A percentile compares a stretch with the other conserved stretches of the same genome.
These are phyloP conservation scores for Hoplias malabaricus DNA, from an alignment of 2,113 vertebrate genomes.

Conservation along the genomic window DNA sequence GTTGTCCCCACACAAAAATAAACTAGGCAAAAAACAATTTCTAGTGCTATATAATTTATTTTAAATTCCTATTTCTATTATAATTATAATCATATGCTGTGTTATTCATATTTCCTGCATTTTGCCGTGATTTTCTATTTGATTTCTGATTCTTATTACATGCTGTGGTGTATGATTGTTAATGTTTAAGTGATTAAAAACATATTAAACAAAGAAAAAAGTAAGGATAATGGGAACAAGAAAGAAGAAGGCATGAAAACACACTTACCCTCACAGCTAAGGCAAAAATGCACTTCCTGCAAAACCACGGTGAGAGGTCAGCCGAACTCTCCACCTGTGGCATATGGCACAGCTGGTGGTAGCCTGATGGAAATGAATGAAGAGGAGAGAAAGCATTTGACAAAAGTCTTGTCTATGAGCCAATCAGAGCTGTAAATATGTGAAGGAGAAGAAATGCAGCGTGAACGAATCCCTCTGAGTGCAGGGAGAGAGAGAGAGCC, in stretches of 20 bases:
- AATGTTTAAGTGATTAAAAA: too few species aligned
- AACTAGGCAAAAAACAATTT: too few species aligned
- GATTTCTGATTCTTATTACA: too few species aligned
- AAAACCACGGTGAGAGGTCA: conserved; percentile 85
- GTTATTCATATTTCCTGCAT: too few species aligned
- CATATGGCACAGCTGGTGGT: conserved; percentile 93
- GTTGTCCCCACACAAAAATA: too few species aligned
- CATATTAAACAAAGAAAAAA: too few species aligned
- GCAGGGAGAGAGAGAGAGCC: conserved; percentile 1
- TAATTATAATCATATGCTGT: too few species aligned
- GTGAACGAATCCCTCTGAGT: conserved; percentile 39
- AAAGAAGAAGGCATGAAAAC: background rate
- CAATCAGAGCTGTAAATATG: conserved; percentile 44
- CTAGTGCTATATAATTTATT: too few species aligned
- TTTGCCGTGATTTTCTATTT: too few species aligned
- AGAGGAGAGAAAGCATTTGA: background rate
- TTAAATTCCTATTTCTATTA: too few species aligned
- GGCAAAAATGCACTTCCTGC: conserved; percentile 93
- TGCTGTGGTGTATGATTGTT: too few species aligned
- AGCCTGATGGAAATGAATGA: conserved; percentile 71
- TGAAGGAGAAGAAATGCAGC: conserved; percentile 27
- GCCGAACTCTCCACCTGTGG: conserved; percentile 78
- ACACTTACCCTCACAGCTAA: conserved; percentile 74
- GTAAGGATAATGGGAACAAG: too few species aligned
- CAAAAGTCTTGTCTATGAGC: background rate